Percentiles rank a stretch among this genome's conserved stretches.
phyloP scores from a whole-genome alignment of 2,113 vertebrate genomes.

The Platichthys stellatus region DNA sequence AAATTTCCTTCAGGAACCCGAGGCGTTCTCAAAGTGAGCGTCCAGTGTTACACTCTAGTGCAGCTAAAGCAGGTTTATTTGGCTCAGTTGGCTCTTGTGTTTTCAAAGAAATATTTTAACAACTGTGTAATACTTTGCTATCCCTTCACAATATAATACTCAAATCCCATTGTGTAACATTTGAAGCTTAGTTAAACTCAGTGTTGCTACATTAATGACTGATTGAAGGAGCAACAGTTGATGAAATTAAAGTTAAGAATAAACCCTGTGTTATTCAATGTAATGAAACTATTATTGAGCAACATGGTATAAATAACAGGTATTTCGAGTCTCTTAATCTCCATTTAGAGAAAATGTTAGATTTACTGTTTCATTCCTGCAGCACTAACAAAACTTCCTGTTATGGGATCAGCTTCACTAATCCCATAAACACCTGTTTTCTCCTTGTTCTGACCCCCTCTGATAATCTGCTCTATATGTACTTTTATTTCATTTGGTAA shows the following conservation, averaged over 20 bases:
- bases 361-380: constrained; percentile 4
- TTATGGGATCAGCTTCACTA: constrained; percentile 10
- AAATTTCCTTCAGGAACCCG: too few species aligned
- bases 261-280: background rate
- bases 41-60: background rate
- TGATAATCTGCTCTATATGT: constrained; percentile 59
- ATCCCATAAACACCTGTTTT: constrained; percentile 31
- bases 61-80: background rate
- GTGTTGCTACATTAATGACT: constrained; percentile 1
- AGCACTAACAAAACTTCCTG: constrained; percentile 26
- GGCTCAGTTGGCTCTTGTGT: background rate
- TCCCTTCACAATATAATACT: background rate
- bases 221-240: background rate
- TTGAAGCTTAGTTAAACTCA: background rate
- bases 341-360: constrained; percentile 12
- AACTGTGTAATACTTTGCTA: background rate
- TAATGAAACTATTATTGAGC: background rate
- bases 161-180: background rate
- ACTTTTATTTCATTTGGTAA: constrained; percentile 61
- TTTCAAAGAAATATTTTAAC: constrained; percentile 7
- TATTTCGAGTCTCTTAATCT: constrained; percentile 9
- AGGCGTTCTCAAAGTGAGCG: too few species aligned
- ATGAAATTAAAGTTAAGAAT: background rate
- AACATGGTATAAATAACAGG: background rate
- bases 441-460: constrained; percentile 29